Evolutionary conservation across 2,797 vertebrate genomes (phyloP), one percentile per base, ranked within the genome.

Genomic region (Novumbra hubbsi): DNA sequence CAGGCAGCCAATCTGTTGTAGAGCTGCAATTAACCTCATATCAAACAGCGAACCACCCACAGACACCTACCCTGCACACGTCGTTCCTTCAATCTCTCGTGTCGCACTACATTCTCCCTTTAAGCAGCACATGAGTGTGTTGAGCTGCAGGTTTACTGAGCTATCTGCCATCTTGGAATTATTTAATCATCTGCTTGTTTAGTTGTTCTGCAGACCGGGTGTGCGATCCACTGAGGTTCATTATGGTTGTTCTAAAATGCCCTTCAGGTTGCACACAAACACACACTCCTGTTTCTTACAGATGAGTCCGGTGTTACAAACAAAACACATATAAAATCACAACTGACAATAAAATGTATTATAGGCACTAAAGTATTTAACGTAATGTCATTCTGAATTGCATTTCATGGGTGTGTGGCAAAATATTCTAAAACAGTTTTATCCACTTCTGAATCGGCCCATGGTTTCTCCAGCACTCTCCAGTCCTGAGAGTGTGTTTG

Each of bases 1-100:
- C 86, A 84, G 86, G 83, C 72, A 79, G 72, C 80, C 85, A 80
- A 85, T 87, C 87, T 80, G 80, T 74, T 81, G 17, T 17, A 52
- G 50, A 52, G 50, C 74, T 82, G 74, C 76, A 90, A 91, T 91
- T 88, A 90, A 75, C 84, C 80, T 73, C 76, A 80, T 80, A 66
- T 89, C 85, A 80, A 70, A 76, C 87, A 68, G 75, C 76, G 78
- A 79, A 76, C 78, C 76, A 60, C 72, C 77, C 79, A 74, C 78
- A 68, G 76, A 73, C 74, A 70, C 0, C 0, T 52, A 19, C 50
- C 2, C 64, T 45, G 34, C 76, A 73, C 73, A 70, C 79, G 68
- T 60, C 79, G 14, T 77, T 75, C 21, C 52, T 77, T 76, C 71
- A 80, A 24, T 5, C 41, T 5, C 7, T 45, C 41, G 41, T 45